Conservation (phyloP, 1,140 invertebrate genomes). For the Hesperophylax magnus region DNA sequence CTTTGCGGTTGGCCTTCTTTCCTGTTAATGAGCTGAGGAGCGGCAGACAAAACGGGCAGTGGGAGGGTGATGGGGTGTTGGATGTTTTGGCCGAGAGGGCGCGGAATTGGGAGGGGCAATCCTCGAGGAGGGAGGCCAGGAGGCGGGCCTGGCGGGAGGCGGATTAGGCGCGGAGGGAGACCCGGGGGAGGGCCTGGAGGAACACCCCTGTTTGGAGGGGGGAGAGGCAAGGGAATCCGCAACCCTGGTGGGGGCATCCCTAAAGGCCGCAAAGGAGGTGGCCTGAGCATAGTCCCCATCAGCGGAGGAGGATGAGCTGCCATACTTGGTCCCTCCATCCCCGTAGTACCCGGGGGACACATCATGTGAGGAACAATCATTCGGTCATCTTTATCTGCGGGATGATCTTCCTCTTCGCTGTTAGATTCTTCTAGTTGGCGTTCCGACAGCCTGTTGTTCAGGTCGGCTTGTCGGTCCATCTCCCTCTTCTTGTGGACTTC, state of each 20-base stretch:
- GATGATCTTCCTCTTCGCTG: slow-evolving; percentile 60
- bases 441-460: slow-evolving; percentile 71
- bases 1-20: slow-evolving; percentile 75
- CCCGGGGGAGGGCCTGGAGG: slow-evolving; percentile 82
- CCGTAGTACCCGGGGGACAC: slow-evolving; percentile 60
- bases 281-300: slow-evolving; percentile 73
- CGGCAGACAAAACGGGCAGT: slow-evolving; percentile 82
- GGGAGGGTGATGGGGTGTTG: slow-evolving; percentile 75
- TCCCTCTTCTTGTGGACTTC: slow-evolving; percentile 84
- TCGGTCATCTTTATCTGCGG: slow-evolving; percentile 53
- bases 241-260: slow-evolving; percentile 60
- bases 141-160: slow-evolving; percentile 64
- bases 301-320: slow-evolving; percentile 59
- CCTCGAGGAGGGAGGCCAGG: slow-evolving; percentile 71
- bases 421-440: slow-evolving; percentile 62
- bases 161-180: slow-evolving; percentile 64
- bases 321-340: slow-evolving; percentile 56
- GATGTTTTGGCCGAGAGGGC: slow-evolving; percentile 70
- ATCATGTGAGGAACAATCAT: slow-evolving; percentile 63
- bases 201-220: slow-evolving; percentile 64
- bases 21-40: slow-evolving; percentile 84
- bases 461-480: slow-evolving; percentile 75
- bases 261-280: slow-evolving; percentile 72
- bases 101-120: slow-evolving; percentile 62
- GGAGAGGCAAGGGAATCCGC: slow-evolving; percentile 62